phyloP scores from a whole-genome alignment of 2,113 vertebrate genomes.

The Macquaria ambigua region DNA sequence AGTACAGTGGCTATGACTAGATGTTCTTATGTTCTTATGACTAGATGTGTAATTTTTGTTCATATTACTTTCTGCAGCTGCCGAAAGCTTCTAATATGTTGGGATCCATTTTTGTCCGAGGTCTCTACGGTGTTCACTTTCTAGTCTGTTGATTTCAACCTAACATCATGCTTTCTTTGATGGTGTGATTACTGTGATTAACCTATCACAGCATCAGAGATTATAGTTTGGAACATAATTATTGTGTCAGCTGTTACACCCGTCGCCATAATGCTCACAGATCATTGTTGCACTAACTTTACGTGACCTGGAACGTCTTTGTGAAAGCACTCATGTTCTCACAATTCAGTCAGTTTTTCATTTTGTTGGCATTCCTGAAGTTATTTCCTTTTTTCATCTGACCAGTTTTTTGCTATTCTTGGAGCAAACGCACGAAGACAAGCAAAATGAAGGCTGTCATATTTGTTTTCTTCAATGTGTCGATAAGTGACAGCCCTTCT shows the following conservation, averaged over 20 bases:
- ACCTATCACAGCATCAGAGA: background rate
- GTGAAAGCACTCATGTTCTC: constrained; percentile 11
- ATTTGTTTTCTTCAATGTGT: background rate
- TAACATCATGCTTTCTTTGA: background rate
- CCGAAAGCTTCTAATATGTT: background rate
- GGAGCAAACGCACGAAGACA: background rate
- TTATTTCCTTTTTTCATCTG: background rate
- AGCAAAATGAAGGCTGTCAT: background rate
- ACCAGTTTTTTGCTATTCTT: constrained; percentile 23
- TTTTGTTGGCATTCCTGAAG: constrained; percentile 3
- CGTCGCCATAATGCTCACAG: background rate
- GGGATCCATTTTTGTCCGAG: too few relatives aligned
- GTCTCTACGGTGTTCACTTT: background rate
- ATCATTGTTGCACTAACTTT: background rate
- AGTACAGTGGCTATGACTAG: background rate
- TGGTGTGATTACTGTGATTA: background rate
- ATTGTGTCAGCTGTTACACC: background rate
- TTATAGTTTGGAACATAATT: background rate
- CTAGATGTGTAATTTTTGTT: background rate
- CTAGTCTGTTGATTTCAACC: background rate
- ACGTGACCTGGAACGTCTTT: constrained; percentile 4
- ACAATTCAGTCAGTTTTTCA: background rate
- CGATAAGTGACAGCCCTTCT: background rate
- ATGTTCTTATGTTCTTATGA: background rate
- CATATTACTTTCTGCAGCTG: background rate